phyloP scores from a whole-genome alignment of 2,797 vertebrate genomes.

The Bucorvus abyssinicus region DNA sequence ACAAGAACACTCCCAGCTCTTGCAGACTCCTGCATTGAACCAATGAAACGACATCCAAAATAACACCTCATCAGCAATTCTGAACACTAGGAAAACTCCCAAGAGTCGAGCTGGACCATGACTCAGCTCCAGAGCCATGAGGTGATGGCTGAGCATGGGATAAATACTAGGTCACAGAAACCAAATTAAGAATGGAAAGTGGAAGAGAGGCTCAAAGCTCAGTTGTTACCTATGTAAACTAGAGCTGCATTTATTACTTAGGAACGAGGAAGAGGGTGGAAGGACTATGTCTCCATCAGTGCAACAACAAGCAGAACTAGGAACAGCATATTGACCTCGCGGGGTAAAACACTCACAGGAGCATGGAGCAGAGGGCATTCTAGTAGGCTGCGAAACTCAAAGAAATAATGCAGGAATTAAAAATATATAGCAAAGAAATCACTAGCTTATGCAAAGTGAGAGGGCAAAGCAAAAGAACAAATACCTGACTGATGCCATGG shows the following conservation, averaged over 20 bases:
- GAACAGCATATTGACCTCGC: background rate
- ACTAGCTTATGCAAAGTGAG: background rate
- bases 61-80: background rate
- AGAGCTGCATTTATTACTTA: background rate
- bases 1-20: background rate
- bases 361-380: background rate
- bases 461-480: background rate
- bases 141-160: background rate
- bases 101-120: background rate
- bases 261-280: conserved; percentile 38
- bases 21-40: background rate
- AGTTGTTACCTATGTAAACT: conserved; percentile 1
- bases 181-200: conserved; percentile 38
- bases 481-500: background rate
- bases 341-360: background rate
- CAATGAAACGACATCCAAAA: background rate
- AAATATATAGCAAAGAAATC: background rate
- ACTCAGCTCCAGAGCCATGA: background rate
- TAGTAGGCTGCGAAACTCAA: background rate
- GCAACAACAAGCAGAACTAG: background rate
- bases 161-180: conserved; percentile 49
- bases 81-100: background rate
- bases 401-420: background rate
- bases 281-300: background rate
- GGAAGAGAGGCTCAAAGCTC: background rate